Evolutionary conservation across 2,113 vertebrate species (phyloP), one percentile per base, ranked within the genome.

Genomic region (Thryonomys swinderianus): DNA sequence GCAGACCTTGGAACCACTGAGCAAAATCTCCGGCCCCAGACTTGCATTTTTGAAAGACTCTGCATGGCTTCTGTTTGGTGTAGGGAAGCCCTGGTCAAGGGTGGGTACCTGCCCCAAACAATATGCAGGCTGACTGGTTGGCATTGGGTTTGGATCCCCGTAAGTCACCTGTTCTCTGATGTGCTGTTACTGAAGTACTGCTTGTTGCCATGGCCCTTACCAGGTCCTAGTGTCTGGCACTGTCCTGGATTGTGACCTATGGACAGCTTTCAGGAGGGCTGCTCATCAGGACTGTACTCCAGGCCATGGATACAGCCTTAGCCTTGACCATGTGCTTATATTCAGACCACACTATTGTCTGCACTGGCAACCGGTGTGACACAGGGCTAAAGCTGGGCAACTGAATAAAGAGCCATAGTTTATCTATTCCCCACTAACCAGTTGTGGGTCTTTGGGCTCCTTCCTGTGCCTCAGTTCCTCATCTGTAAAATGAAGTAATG

Each of bases 151-250:
- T 69, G 79, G 42, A 17, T 51, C 53, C 48, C 7, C 27, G 3
- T n/a, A 0, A 62, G 4, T 78, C 74, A 16, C 61, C 10, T 0
- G 5, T 3, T 5, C 42, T 66, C 37, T 37, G 2, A 1, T 1
- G 2, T 57, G 12, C n/a, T 20, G 25, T 45, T 66, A 32, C 51
- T 2, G 1, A 30, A 92, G 62, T 40, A 18, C 27, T 40, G 27
- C 61, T 10, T 0, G 11, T 2, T 57, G 12, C 30, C 4, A 0
- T 20, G 32, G 20, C 55, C 17, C 45, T 23, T 55, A 5, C 30
- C 23, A 53, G 51, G 17, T 55, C n/a, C 16, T 23, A 32, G 32
- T 30, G 14, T 10, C 76, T 59, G 64, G 37, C 7, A 27, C 25
- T 69, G 66, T 25, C 42, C 25, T 42, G 8, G n/a, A 14, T 71